phyloP scores from a whole-genome alignment of 2,797 vertebrate species.

The Manis javanica region DNA sequence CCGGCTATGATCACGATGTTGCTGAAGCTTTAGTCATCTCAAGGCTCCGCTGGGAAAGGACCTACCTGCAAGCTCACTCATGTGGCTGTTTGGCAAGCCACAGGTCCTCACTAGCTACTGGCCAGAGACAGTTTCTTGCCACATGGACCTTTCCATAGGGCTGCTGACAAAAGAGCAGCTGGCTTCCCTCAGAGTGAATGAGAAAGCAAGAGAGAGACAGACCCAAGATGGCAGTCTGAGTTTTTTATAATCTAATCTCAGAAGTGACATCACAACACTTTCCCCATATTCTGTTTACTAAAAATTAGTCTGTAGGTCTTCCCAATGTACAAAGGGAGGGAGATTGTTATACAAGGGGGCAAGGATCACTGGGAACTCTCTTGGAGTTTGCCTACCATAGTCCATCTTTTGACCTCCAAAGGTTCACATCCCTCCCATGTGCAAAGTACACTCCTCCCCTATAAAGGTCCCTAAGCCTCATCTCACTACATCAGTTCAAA shows the following conservation, averaged over 20 bases:
- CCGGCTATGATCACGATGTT: neutral
- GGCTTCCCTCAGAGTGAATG: neutral
- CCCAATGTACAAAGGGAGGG: neutral
- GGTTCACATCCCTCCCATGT: neutral
- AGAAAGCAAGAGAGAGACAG: neutral
- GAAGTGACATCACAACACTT: neutral
- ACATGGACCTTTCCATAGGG: neutral
- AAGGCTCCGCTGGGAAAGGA: neutral
- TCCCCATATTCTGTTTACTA: neutral
- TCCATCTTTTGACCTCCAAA: neutral
- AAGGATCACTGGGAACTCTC: neutral
- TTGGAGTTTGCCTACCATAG: neutral
- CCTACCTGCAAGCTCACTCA: neutral
- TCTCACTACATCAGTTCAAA: neutral
- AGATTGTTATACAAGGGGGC: neutral
- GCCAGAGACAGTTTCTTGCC: neutral
- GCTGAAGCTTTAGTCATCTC: neutral
- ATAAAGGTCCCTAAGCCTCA: neutral
- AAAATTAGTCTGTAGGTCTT: neutral
- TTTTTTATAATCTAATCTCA: neutral
- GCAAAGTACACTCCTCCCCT: neutral
- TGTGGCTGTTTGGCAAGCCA: neutral
- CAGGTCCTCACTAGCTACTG: neutral
- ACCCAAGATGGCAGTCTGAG: neutral
- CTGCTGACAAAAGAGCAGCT: neutral